These are phyloP conservation scores for Pandemis cinnamomeana DNA, from an alignment of 2,888 invertebrate species.

Conservation along the genomic window DNA sequence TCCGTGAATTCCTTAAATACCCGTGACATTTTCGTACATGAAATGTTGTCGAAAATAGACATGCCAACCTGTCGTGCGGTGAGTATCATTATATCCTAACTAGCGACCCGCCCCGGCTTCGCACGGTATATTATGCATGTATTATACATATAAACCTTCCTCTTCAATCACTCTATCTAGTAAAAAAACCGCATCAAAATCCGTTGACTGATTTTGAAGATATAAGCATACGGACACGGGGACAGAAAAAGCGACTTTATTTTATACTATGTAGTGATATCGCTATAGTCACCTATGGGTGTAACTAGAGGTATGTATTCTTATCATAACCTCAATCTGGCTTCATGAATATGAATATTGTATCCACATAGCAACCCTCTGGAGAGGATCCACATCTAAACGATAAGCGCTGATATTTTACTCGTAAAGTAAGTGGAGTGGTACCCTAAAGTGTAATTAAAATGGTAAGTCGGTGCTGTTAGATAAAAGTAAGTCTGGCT, in stretches of 20 bases:
- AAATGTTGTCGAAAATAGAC: constrained; percentile 22
- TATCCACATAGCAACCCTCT: constrained; percentile 21
- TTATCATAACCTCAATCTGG: constrained; percentile 63
- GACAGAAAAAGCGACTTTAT: too few species aligned
- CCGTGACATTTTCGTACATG: not conserved
- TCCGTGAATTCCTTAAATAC: not conserved
- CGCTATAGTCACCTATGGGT: not conserved
- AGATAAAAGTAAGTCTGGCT: constrained; percentile 9
- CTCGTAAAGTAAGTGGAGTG: constrained; percentile 13
- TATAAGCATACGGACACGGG: too few species aligned
- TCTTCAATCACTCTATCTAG: too few species aligned
- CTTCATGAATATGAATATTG: constrained; percentile 64
- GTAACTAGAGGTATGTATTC: constrained; percentile 48
- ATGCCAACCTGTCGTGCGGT: constrained; percentile 21
- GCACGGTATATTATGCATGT: too few species aligned
- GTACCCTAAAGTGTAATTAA: constrained; percentile 27
- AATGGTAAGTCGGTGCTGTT: constrained; percentile 22
- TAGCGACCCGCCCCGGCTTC: too few species aligned
- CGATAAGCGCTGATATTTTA: constrained; percentile 38
- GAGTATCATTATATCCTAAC: not conserved
- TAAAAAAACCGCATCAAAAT: too few species aligned
- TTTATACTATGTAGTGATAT: too few species aligned
- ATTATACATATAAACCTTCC: too few species aligned
- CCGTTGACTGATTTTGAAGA: too few species aligned
- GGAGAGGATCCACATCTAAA: constrained; percentile 23